phyloP scores from a whole-genome alignment of 2,888 invertebrate species.

The Epiperipatus broadwayi region DNA sequence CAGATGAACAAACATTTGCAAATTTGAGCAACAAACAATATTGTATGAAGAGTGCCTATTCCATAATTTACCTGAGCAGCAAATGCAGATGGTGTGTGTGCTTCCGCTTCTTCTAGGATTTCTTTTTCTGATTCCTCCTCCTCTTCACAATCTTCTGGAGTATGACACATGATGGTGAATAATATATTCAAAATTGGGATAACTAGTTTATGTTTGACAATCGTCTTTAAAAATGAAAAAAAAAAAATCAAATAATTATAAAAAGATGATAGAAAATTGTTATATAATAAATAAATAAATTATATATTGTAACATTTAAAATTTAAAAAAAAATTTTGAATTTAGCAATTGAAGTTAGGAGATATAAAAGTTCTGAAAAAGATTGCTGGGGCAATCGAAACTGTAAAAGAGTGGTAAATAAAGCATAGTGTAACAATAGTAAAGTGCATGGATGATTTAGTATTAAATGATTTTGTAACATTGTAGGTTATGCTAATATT shows the following conservation, averaged over 20 bases:
- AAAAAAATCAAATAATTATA: conserved; percentile 14
- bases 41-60: not conserved
- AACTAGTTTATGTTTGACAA: conserved; percentile 48
- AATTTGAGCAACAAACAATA: not conserved
- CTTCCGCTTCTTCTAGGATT: conserved; percentile 34
- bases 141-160: conserved; percentile 39
- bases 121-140: conserved; percentile 44
- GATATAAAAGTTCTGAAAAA: no score
- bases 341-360: no score
- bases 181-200: conserved; percentile 45
- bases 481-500: no score
- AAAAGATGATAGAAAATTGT: not conserved
- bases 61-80: conserved; percentile 39
- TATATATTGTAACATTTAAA: no score
- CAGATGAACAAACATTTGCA: not conserved
- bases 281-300: conserved; percentile 6
- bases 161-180: conserved; percentile 46
- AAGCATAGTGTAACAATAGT: no score
- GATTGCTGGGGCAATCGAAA: no score
- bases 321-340: no score
- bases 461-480: no score
- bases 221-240: no score
- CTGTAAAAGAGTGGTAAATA: no score
- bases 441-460: no score
- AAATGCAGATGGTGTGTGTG: conserved; percentile 42